A percentile compares a stretch with the other conserved stretches of the same genome.
These are phyloP conservation scores for Macrostomum cliftonense DNA, from an alignment of 2,888 invertebrate species.

Conservation along the genomic window DNA sequence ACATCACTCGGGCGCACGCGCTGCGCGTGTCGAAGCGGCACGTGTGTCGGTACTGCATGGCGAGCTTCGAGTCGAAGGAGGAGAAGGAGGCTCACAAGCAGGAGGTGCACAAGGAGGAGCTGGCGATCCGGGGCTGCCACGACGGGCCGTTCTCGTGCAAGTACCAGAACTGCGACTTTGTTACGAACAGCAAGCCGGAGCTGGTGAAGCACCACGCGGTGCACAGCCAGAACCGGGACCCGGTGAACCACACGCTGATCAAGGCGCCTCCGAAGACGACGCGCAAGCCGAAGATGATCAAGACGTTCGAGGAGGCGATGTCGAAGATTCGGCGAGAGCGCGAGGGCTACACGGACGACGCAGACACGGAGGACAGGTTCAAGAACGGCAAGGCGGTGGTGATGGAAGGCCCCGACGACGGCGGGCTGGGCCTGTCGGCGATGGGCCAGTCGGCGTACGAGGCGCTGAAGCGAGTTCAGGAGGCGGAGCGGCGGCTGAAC, in stretches of 20 bases:
- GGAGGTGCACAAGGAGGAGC: too few relatives aligned
- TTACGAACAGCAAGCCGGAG: constrained; percentile 9
- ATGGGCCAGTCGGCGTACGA: too few relatives aligned
- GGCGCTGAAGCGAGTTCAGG: too few relatives aligned
- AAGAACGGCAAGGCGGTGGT: too few relatives aligned
- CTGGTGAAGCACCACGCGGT: constrained; percentile 9
- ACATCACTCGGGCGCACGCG: constrained; percentile 1
- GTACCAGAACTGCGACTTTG: constrained; percentile 8
- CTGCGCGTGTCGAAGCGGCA: not conserved
- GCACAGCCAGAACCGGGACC: not conserved
- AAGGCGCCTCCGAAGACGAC: not conserved
- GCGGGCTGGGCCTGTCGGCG: too few relatives aligned
- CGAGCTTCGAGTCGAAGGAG: not conserved
- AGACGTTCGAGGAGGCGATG: not conserved
- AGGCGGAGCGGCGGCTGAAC: too few relatives aligned
- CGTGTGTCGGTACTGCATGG: constrained; percentile 1
- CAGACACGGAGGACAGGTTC: too few relatives aligned
- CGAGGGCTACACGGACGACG: too few relatives aligned
- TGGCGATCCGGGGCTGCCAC: too few relatives aligned
- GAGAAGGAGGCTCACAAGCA: too few relatives aligned
- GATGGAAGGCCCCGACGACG: too few relatives aligned
- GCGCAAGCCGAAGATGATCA: not conserved
- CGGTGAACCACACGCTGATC: not conserved
- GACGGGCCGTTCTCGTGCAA: constrained; percentile 6
- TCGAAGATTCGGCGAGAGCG: not conserved